phyloP scores from a whole-genome alignment of 2,888 invertebrate genomes.

The Mesodorylaimus sp. region DNA sequence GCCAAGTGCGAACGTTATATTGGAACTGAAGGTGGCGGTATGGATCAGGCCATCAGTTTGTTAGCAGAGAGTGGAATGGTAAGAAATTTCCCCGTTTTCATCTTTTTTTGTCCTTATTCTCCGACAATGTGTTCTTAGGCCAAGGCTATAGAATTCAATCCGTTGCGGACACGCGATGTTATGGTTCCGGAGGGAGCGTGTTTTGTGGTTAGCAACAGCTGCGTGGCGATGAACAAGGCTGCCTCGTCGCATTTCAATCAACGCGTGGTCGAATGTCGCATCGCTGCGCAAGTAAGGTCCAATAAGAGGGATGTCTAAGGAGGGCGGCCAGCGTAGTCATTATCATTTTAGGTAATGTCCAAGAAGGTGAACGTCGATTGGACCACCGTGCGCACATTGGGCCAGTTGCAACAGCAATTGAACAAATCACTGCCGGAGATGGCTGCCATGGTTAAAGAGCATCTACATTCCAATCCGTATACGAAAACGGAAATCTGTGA shows the following conservation, averaged over 20 bases:
- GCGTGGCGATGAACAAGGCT: conserved; percentile 67
- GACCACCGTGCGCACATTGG: conserved; percentile 47
- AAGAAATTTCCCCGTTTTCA: conserved; percentile 9
- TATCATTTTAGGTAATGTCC: conserved; percentile 44
- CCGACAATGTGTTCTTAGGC: conserved; percentile 33
- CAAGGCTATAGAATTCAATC: conserved; percentile 80
- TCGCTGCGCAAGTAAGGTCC: conserved; percentile 55
- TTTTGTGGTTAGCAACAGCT: conserved; percentile 81
- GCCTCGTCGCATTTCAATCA: conserved; percentile 71
- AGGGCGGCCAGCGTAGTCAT: not conserved
- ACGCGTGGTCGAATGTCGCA: conserved; percentile 76
- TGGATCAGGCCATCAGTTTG: conserved; percentile 97
- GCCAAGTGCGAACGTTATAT: conserved; percentile 78
- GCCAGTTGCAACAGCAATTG: conserved; percentile 52
- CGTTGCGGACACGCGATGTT: conserved; percentile 57
- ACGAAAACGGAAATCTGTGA: conserved; percentile 46
- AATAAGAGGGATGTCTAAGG: too few relatives aligned
- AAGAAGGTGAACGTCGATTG: conserved; percentile 44
- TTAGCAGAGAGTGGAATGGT: conserved; percentile 46
- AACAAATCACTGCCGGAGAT: conserved; percentile 48
- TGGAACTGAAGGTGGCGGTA: conserved; percentile 94
- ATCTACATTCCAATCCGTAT: conserved; percentile 49
- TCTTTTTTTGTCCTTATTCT: conserved; percentile 18
- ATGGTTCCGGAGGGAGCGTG: conserved; percentile 57
- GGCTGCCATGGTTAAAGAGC: conserved; percentile 45